Evolutionary conservation across 2,797 vertebrate genomes (phyloP).

Genomic region (Gouania willdenowi): DNA sequence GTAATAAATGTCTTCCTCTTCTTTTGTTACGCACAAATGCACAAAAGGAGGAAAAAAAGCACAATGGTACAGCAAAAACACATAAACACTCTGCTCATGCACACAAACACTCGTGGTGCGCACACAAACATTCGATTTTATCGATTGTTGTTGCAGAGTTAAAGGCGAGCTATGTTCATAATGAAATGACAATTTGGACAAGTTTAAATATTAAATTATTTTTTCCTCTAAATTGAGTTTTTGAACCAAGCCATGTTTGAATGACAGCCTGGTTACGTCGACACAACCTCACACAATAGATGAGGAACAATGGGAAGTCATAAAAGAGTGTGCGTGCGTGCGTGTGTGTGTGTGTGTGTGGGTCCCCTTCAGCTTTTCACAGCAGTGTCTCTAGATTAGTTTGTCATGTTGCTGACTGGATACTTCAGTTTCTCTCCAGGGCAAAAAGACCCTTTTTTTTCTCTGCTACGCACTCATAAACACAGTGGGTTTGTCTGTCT

Average conservation of each 20-base stretch:
- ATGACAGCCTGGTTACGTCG: background rate
- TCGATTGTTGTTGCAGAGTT: too few relatives aligned
- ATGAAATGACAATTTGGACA: too few relatives aligned
- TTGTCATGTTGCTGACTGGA: constrained; percentile 67
- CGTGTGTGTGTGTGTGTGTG: constrained; percentile 6
- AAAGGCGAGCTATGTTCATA: too few relatives aligned
- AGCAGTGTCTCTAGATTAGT: constrained; percentile 49
- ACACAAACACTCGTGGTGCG: too few relatives aligned
- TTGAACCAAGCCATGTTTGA: background rate
- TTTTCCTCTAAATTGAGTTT: constrained; percentile 5
- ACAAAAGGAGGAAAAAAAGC: too few relatives aligned
- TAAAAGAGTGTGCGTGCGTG: constrained; percentile 3
- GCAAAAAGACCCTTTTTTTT: constrained; percentile 39
- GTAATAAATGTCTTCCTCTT: too few relatives aligned
- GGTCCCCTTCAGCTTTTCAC: constrained; percentile 49
- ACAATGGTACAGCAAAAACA: too few relatives aligned
- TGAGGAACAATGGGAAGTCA: constrained; percentile 28
- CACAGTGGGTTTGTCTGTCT: constrained; percentile 35
- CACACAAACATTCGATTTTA: too few relatives aligned
- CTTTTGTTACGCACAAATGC: too few relatives aligned
- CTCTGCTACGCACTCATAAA: constrained; percentile 22
- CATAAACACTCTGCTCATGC: too few relatives aligned
- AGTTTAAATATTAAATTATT: too few relatives aligned
- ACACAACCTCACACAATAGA: constrained; percentile 6
- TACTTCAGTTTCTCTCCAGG: constrained; percentile 62